Conservation (phyloP, 2,797 vertebrate genomes). For the Crocidura indochinensis region DNA sequence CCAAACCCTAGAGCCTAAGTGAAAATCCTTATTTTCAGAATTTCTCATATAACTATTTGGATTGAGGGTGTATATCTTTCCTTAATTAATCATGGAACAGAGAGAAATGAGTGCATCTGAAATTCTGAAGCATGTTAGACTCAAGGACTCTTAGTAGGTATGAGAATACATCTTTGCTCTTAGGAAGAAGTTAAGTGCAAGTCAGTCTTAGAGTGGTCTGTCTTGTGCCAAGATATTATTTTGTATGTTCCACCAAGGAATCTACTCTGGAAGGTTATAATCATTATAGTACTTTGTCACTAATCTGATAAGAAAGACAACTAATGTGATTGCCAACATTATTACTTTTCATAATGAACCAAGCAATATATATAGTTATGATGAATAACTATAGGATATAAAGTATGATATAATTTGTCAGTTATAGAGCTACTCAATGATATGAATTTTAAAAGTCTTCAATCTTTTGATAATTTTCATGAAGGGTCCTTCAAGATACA, state of each 20-base stretch:
- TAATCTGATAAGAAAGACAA: conserved; percentile 83
- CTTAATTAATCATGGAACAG: conserved; percentile 88
- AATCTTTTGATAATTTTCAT: conserved; percentile 78
- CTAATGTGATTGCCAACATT: conserved; percentile 68
- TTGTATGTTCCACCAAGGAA: conserved; percentile 86
- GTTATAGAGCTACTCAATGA: conserved; percentile 28
- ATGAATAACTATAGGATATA: conserved; percentile 70
- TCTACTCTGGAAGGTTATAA: conserved; percentile 77
- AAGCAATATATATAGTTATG: conserved; percentile 46
- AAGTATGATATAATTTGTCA: conserved; percentile 76
- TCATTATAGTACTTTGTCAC: conserved; percentile 78
- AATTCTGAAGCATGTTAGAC: conserved; percentile 87
- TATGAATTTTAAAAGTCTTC: conserved; percentile 41
- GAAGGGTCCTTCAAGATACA: conserved; percentile 74
- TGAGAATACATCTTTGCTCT: conserved; percentile 63
- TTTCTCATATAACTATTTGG: conserved; percentile 79
- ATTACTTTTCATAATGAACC: conserved; percentile 72
- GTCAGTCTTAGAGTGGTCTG: conserved; percentile 81
- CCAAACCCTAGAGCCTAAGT: conserved; percentile 79
- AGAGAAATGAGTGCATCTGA: conserved; percentile 57
- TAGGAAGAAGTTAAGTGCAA: conserved; percentile 87
- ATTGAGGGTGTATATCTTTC: conserved; percentile 86
- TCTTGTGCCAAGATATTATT: conserved; percentile 82
- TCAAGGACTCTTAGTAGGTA: conserved; percentile 84
- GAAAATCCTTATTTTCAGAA: conserved; percentile 81